These are phyloP conservation scores for Neelides folsomi DNA, from an alignment of 2,888 invertebrate genomes.

Conservation along the genomic window DNA sequence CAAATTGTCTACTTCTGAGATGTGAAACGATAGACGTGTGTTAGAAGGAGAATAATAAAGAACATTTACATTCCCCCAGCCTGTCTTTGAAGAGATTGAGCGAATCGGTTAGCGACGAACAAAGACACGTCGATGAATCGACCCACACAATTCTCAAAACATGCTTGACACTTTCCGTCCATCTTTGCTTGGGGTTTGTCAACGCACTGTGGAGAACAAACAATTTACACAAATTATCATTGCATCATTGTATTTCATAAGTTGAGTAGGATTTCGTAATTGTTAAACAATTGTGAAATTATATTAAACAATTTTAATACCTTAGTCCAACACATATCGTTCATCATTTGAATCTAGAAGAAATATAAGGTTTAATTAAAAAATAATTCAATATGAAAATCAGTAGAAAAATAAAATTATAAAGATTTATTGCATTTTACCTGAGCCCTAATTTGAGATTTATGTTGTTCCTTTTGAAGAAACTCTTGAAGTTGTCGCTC, in stretches of 20 bases:
- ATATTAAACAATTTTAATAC: no score
- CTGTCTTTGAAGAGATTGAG: conserved; percentile 66
- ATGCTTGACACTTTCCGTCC: conserved; percentile 77
- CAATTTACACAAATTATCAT: no score
- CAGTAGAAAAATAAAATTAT: no score
- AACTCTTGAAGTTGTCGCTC: conserved; percentile 10
- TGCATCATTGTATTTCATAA: no score
- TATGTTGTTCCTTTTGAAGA: conserved; percentile 9
- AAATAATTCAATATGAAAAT: no score
- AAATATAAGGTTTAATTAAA: no score
- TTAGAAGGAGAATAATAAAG: neutral
- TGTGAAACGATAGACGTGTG: neutral
- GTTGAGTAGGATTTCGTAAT: no score
- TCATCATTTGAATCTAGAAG: no score
- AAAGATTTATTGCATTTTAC: neutral
- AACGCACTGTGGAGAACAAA: conserved; percentile 58
- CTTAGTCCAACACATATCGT: no score
- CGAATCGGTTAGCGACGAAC: conserved; percentile 74
- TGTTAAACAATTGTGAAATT: no score
- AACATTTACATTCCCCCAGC: conserved; percentile 36
- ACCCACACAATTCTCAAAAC: conserved; percentile 82
- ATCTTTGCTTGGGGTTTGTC: conserved; percentile 77
- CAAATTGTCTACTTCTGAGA: no score
- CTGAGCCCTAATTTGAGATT: conserved; percentile 8
- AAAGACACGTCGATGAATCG: conserved; percentile 86